Percentiles rank a stretch among this genome's conserved stretches.
phyloP scores from a whole-genome alignment of 2,888 invertebrate genomes.

The Conomelus anceps region DNA sequence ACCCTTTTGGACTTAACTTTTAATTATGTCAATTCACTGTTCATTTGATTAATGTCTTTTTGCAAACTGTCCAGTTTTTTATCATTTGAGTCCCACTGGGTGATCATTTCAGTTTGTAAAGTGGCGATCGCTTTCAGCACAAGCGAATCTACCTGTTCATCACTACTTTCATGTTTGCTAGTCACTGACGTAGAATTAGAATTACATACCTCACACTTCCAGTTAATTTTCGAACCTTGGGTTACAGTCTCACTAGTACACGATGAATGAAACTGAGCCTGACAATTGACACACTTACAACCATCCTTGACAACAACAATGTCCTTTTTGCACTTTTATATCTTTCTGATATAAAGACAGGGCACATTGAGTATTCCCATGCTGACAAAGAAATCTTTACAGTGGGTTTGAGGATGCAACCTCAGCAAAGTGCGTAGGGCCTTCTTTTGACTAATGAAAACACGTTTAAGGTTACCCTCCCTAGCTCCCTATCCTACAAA shows the following conservation, averaged over 20 bases:
- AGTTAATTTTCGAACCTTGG: background rate
- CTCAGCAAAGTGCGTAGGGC: too few species aligned
- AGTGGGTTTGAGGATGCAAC: too few species aligned
- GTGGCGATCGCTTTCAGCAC: background rate
- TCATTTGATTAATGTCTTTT: background rate
- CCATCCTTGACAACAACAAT: background rate
- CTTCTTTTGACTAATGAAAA: too few species aligned
- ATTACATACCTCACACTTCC: background rate
- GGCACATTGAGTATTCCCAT: too few species aligned
- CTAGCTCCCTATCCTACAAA: too few species aligned
- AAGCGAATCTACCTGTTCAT: background rate
- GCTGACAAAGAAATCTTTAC: too few species aligned
- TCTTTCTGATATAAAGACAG: too few species aligned
- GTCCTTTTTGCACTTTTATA: background rate
- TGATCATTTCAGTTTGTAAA: background rate
- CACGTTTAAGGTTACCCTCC: too few species aligned
- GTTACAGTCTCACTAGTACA: background rate
- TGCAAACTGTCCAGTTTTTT: background rate
- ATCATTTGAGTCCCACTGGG: too few species aligned
- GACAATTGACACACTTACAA: background rate
- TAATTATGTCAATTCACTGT: too few species aligned
- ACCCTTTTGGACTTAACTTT: background rate
- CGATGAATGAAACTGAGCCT: background rate
- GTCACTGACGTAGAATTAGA: background rate
- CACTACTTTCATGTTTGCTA: background rate